A percentile compares a stretch with the other conserved stretches of the same genome.
These are phyloP conservation scores for Heliconius cydno DNA, from an alignment of 2,888 invertebrate species.

Conservation along the genomic window DNA sequence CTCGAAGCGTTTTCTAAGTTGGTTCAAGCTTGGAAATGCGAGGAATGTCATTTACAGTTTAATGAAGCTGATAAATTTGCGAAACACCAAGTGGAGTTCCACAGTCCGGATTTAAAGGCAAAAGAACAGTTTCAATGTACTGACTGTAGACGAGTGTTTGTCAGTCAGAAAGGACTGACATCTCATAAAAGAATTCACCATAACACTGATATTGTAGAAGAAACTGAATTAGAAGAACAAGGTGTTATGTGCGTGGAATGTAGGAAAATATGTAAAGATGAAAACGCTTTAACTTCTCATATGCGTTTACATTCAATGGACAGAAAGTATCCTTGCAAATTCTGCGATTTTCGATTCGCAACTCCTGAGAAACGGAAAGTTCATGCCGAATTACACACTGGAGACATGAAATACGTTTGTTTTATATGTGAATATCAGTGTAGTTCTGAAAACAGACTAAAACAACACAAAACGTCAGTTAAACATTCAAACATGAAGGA, in stretches of 20 bases:
- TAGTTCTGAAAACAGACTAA: slow-evolving; percentile 72
- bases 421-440: slow-evolving; percentile 79
- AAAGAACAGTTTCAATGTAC: slow-evolving; percentile 71
- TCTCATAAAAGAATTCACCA: slow-evolving; percentile 74
- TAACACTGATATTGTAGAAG: slow-evolving; percentile 59
- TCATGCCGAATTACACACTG: slow-evolving; percentile 74
- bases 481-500: slow-evolving; percentile 76
- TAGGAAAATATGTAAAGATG: slow-evolving; percentile 74
- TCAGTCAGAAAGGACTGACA: slow-evolving; percentile 71
- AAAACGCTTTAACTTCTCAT: slow-evolving; percentile 68
- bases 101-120: slow-evolving; percentile 66
- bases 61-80: slow-evolving; percentile 76
- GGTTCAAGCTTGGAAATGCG: slow-evolving; percentile 78
- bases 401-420: slow-evolving; percentile 78
- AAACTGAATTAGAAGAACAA: slow-evolving; percentile 58
- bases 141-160: slow-evolving; percentile 73
- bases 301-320: slow-evolving; percentile 74
- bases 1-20: slow-evolving; percentile 74
- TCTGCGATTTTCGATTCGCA: slow-evolving; percentile 76
- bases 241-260: slow-evolving; percentile 77
- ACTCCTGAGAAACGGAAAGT: slow-evolving; percentile 71
- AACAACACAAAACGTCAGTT: slow-evolving; percentile 69
- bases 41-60: slow-evolving; percentile 75
- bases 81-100: slow-evolving; percentile 70
- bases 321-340: slow-evolving; percentile 75